These are phyloP conservation scores for Enchytraeus crypticus DNA, from an alignment of 2,888 invertebrate genomes.

Conservation along the genomic window DNA sequence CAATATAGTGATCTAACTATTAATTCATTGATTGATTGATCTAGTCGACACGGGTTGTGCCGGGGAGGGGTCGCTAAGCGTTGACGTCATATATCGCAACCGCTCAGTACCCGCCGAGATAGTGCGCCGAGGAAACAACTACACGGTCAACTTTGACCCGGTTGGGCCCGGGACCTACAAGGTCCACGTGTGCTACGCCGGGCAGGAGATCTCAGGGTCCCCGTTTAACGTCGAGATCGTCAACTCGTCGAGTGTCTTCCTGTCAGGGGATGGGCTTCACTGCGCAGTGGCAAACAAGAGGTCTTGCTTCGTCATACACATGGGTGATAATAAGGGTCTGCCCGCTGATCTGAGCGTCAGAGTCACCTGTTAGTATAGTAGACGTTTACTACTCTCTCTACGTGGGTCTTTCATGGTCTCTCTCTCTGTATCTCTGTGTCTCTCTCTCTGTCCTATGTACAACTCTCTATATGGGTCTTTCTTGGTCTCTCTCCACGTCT, in stretches of 20 bases:
- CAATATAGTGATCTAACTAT: too few relatives aligned
- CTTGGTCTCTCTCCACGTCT: too few relatives aligned
- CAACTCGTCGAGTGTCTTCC: slow-evolving; percentile 56
- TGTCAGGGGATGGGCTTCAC: slow-evolving; percentile 57
- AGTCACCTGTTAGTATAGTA: slow-evolving; percentile 12
- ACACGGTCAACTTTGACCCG: slow-evolving; percentile 53
- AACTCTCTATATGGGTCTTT: too few relatives aligned
- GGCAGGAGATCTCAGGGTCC: slow-evolving; percentile 62
- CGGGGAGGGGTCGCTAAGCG: slow-evolving; percentile 77
- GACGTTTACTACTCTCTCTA: too few relatives aligned
- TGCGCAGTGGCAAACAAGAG: slow-evolving; percentile 56
- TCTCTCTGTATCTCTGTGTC: neutral
- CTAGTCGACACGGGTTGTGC: slow-evolving; percentile 66
- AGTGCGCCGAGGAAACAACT: slow-evolving; percentile 59
- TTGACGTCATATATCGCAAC: slow-evolving; percentile 70
- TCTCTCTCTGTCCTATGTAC: too few relatives aligned
- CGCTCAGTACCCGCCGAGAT: slow-evolving; percentile 62
- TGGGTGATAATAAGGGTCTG: slow-evolving; percentile 1
- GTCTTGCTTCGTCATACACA: slow-evolving; percentile 54
- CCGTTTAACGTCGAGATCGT: slow-evolving; percentile 44
- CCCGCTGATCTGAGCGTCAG: slow-evolving; percentile 8
- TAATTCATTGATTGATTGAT: slow-evolving; percentile 9
- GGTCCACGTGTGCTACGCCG: slow-evolving; percentile 87
- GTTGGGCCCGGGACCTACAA: slow-evolving; percentile 58
- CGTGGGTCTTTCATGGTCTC: too few relatives aligned